Evolutionary conservation across 2,797 vertebrate genomes (phyloP), one percentile per base, ranked within the genome.

Genomic region (Galagoides demidoff): DNA sequence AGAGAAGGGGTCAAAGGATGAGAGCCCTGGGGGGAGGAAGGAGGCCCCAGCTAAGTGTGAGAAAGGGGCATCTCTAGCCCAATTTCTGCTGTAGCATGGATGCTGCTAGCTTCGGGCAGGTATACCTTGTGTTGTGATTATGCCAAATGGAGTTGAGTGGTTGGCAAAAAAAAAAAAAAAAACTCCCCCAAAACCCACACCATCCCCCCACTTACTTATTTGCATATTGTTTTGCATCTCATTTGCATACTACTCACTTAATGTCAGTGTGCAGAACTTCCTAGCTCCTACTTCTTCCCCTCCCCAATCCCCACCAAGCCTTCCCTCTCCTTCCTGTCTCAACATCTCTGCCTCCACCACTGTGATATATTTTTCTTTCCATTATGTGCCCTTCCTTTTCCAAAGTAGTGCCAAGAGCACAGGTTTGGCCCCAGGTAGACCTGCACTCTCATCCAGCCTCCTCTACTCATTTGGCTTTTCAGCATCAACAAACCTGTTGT

Each of bases 161-260:
- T 43, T 94, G 92, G 73, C 88, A 82, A 34, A 97, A 96, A 96
- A 89, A 92, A 4, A 81, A 85, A 94, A 12, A 11, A 37, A n/a
- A 31, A 16, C 25, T 9, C 19, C n/a, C 14, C 17, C 34, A 11
- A 22, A 37, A 20, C 68, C 10, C 29, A 39, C 19, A 20, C 34
- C 68, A 17, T 34, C 19, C 23, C 45, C 49, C 55, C 0, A 57
- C 27, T 31, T 71, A 84, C 94, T 94, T 19, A 92, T 94, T 97
- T 95, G 89, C 94, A 90, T 92, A 29, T 66, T n/a, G 19, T 45
- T 93, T 96, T 93, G 87, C 92, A 96, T 95, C 70, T 95, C 31
- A 96, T 97, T 89, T 97, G 52, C 95, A 96, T 94, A 82, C 7
- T 55, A 85, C 83, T 96, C 93, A 78, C 82, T 95, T 92, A 96